Conservation (phyloP, 1,140 invertebrate genomes). For the Apolygus lucorum region DNA sequence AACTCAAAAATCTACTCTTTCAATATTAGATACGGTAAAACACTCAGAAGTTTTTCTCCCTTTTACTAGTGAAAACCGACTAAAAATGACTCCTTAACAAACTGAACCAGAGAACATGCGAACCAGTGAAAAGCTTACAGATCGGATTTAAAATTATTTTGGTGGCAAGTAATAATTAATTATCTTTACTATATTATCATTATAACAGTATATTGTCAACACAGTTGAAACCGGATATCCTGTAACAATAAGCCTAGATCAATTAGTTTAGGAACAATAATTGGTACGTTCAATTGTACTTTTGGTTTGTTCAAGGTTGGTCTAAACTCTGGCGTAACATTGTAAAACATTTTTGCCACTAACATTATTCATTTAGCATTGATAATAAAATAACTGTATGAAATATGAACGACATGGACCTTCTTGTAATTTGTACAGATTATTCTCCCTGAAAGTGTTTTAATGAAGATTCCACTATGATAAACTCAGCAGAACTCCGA, state of each 20-base stretch:
- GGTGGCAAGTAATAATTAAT: not conserved
- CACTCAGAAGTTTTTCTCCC: too few relatives aligned
- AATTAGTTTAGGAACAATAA: conserved; percentile 11
- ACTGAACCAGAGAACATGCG: too few relatives aligned
- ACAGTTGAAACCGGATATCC: not conserved
- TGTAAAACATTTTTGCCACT: not conserved
- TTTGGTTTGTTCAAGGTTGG: not conserved
- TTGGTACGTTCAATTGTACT: conserved; percentile 11
- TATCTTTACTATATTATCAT: too few relatives aligned
- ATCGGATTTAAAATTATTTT: not conserved
- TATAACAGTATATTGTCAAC: conserved; percentile 1
- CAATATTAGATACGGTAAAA: too few relatives aligned
- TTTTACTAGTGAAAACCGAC: too few relatives aligned
- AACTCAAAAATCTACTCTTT: too few relatives aligned
- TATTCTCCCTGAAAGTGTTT: conserved; percentile 23
- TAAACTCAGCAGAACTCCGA: not conserved
- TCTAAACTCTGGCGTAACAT: conserved; percentile 2
- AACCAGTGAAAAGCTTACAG: not conserved
- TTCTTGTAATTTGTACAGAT: conserved; percentile 24
- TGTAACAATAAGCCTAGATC: conserved; percentile 12
- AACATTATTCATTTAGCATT: conserved; percentile 12
- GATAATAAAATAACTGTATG: conserved; percentile 23
- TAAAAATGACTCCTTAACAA: too few relatives aligned
- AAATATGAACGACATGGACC: conserved; percentile 25
- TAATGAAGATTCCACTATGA: conserved; percentile 2